These are phyloP conservation scores for Jacana jacana DNA, from an alignment of 2,113 vertebrate species.

Conservation along the genomic window DNA sequence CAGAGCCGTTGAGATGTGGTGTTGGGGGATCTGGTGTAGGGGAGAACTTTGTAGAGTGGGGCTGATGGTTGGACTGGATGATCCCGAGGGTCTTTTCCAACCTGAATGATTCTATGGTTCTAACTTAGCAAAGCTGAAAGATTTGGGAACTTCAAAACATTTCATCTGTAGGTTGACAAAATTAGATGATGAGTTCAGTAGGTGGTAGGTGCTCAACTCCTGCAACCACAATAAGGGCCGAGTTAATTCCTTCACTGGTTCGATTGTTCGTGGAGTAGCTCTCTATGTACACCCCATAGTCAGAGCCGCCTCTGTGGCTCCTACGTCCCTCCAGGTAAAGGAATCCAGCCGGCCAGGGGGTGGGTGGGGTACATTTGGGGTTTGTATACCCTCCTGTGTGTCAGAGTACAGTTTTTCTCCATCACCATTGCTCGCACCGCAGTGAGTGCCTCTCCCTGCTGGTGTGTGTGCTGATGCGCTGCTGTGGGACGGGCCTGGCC, in stretches of 20 bases:
- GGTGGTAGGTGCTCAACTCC: background rate
- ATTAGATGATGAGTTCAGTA: background rate
- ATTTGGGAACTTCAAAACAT: background rate
- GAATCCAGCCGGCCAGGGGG: background rate
- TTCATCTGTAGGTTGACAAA: background rate
- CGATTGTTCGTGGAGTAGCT: background rate
- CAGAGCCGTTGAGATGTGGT: no score
- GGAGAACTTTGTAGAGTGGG: no score
- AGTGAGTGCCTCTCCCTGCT: no score
- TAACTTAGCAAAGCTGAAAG: background rate
- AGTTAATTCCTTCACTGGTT: background rate
- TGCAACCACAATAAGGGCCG: background rate
- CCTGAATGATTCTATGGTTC: no score
- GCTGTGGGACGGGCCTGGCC: no score
- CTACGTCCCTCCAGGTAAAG: rapidly evolving
- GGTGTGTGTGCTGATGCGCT: no score
- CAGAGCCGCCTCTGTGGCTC: background rate
- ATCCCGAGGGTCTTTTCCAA: no score
- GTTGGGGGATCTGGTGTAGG: no score
- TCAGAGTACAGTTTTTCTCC: rapidly evolving
- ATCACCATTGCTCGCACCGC: no score
- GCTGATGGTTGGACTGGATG: no score
- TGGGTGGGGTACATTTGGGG: background rate
- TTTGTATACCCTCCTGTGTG: rapidly evolving
- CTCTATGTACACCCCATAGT: no score